Percentiles rank a stretch among this genome's conserved stretches.
Evolutionary conservation across 2,797 vertebrate species (phyloP).

Genomic region (Margarornis squamiger): DNA sequence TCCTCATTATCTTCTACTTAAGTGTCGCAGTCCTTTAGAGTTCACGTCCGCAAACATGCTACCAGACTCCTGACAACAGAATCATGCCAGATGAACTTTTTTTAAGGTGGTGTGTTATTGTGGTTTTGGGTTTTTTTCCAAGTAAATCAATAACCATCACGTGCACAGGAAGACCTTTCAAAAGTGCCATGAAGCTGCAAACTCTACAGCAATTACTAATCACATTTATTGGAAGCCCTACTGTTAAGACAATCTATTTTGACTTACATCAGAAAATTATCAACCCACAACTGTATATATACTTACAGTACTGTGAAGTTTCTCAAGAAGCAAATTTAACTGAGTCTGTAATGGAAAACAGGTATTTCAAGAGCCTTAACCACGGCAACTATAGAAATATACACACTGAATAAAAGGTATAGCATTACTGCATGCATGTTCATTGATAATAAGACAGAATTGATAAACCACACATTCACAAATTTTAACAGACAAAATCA

Average conservation of each 20-base stretch:
- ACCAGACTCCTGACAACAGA: not conserved
- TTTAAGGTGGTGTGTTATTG: not conserved
- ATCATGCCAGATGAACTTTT: not conserved
- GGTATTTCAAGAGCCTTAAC: not conserved
- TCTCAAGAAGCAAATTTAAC: constrained; percentile 94
- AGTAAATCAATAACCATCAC: not conserved
- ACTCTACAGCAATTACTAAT: not conserved
- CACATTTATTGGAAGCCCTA: not conserved
- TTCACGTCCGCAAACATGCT: not conserved
- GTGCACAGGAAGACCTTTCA: not conserved
- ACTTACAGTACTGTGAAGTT: constrained; percentile 96
- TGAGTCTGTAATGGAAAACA: constrained; percentile 85
- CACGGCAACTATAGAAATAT: not conserved
- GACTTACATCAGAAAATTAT: not conserved
- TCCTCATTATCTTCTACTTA: not conserved
- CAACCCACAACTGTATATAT: not conserved
- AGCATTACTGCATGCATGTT: constrained; percentile 30
- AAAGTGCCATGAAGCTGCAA: not conserved
- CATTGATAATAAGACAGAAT: not conserved
- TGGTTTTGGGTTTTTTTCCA: not conserved
- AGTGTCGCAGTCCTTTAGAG: not conserved
- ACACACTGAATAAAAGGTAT: not conserved
- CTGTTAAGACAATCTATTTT: not conserved
- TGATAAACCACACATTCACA: not conserved
- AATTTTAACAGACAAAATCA: constrained; percentile 25